Conservation (phyloP, 2,797 vertebrate species). For the Florisuga fusca region DNA sequence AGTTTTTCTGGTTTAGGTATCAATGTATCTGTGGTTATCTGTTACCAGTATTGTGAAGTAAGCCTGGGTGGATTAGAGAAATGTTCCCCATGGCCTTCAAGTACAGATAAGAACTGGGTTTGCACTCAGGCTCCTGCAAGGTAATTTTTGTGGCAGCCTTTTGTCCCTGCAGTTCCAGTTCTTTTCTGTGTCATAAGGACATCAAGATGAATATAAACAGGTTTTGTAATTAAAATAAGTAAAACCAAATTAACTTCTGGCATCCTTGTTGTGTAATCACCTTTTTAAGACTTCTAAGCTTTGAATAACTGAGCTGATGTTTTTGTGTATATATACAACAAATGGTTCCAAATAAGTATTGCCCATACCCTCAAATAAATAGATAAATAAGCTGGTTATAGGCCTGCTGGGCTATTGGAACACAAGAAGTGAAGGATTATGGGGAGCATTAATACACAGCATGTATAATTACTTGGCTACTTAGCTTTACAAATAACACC, state of each 20-base stretch:
- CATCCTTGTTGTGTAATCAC: neutral
- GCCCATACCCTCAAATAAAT: neutral
- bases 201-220: neutral
- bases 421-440: neutral
- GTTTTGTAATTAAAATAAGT: neutral
- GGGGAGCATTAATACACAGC: neutral
- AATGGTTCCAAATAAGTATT: neutral
- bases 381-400: neutral
- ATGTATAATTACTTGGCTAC: neutral
- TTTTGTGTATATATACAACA: neutral
- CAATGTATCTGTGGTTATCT: neutral
- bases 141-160: neutral
- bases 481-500: constrained; percentile 7
- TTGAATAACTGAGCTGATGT: neutral
- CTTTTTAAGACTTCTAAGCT: neutral
- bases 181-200: neutral
- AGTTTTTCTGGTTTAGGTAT: neutral
- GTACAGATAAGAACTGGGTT: neutral
- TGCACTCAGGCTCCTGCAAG: neutral
- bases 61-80: neutral
- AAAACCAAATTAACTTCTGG: neutral
- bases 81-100: neutral
- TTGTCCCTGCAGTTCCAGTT: neutral
- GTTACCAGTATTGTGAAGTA: neutral
- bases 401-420: neutral